Conservation (phyloP, 2,797 vertebrate species). For the Bradypus variegatus region DNA sequence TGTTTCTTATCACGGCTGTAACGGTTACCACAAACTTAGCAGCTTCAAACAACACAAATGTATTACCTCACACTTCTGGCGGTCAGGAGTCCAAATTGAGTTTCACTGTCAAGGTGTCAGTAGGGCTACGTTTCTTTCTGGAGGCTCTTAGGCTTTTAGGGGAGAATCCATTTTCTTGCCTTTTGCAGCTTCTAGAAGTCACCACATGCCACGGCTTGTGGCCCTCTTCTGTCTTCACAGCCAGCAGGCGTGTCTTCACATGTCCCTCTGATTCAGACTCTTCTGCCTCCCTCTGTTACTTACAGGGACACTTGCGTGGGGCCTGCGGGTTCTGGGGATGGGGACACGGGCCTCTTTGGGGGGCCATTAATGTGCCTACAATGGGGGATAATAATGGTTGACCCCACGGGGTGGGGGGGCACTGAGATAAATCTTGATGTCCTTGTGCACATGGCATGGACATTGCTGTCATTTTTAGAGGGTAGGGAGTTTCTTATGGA, state of each 20-base stretch:
- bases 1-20: neutral
- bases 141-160: no score
- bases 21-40: no score
- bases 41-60: neutral
- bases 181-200: neutral
- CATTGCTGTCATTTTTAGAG: neutral
- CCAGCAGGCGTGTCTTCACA: neutral
- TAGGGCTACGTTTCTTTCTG: neutral
- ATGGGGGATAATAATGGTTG: neutral
- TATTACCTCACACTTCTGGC: neutral
- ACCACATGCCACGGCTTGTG: no score
- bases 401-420: rapidly evolving
- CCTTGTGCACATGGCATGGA: rapidly evolving
- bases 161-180: neutral
- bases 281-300: neutral
- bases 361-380: neutral
- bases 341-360: neutral
- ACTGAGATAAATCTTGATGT: no score
- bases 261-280: neutral
- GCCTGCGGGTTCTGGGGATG: neutral
- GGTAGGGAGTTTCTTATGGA: neutral
- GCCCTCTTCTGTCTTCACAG: neutral
- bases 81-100: neutral
- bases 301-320: neutral
- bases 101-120: neutral